Evolutionary conservation across 2,113 vertebrate species (phyloP).

Genomic region (Pseudolaguvia tuberculata): DNA sequence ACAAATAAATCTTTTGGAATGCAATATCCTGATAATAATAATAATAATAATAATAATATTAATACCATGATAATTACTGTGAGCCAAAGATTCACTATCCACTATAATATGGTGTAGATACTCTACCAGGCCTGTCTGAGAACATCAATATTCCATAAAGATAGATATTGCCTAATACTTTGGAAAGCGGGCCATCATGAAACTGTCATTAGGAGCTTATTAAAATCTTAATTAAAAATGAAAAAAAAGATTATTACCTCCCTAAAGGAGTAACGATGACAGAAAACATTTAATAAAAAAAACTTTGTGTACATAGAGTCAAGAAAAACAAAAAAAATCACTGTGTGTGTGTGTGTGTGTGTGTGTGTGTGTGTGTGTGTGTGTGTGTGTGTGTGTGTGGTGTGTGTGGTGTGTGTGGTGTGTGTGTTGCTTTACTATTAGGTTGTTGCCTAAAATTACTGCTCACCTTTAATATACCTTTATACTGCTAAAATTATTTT

Average conservation of each 20-base stretch:
- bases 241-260: neutral
- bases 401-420: too few species aligned
- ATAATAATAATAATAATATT: too few species aligned
- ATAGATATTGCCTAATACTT: slow-evolving; percentile 5
- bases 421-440: neutral
- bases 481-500: neutral
- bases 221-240: slow-evolving; percentile 22
- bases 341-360: neutral
- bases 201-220: slow-evolving; percentile 38
- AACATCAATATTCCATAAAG: slow-evolving; percentile 28
- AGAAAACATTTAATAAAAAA: slow-evolving; percentile 17
- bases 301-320: neutral
- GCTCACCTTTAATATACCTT: too few species aligned
- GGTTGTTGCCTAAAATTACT: neutral
- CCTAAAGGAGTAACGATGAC: slow-evolving; percentile 8
- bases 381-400: too few species aligned
- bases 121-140: slow-evolving; percentile 18
- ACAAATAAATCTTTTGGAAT: neutral
- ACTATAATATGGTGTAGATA: slow-evolving; percentile 9
- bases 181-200: neutral
- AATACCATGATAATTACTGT: neutral
- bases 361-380: too few species aligned
- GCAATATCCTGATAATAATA: neutral
- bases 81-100: neutral
- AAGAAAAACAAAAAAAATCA: neutral